Base-by-base conservation (phyloP, 2,888 invertebrate genomes). In the Zhuqinia jingwanae region DNA sequence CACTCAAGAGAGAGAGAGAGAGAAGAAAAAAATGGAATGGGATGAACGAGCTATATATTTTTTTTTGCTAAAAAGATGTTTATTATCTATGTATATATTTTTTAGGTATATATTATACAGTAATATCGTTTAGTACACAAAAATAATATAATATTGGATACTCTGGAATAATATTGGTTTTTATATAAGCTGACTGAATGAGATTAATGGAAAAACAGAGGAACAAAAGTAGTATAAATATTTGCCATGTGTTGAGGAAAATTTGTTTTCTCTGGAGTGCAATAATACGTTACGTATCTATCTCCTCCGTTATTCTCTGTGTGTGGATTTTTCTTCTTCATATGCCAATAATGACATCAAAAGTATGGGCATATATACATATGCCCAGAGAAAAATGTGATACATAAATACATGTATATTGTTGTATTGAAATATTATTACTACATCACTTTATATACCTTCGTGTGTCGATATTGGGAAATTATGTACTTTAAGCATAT, bases 181-280 rank as follows among this genome's bases (percentile, higher is more conserved):
- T 25, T 70, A 6, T 25, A 20, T 2, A 47, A 73, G 30, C 30
- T 75, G 27, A 56, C 50, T 27, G 53, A 75, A 75, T 13, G 30
- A 56, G 75, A 53, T 75, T 75, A 53, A 75, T 75, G 53, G 30
- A 25, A 65, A 58, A 56, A 75, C 27, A 56, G 36, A 56, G 20
- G 22, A 75, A 76, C 36, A 76, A n/a, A n/a, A 58, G 22, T 36
- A n/a, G 76, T 56, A 68, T 85, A 86, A 86, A 86, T 81, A 81
- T 77, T 86, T 80, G 63, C 63, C 58, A n/a, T n/a, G 58, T 30
- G 76, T 50, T 53, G 53, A n/a, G 36, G 50, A 76, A 76, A 17
- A 84, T 45, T 36, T 84, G 45, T 84, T 78, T 68, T 78, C 56
- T 78, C 68, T 30, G 42, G 75, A 77, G 84, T 47, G 70, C 58